Conservation (phyloP, 2,888 invertebrate species). For the Polia nebulosa region DNA sequence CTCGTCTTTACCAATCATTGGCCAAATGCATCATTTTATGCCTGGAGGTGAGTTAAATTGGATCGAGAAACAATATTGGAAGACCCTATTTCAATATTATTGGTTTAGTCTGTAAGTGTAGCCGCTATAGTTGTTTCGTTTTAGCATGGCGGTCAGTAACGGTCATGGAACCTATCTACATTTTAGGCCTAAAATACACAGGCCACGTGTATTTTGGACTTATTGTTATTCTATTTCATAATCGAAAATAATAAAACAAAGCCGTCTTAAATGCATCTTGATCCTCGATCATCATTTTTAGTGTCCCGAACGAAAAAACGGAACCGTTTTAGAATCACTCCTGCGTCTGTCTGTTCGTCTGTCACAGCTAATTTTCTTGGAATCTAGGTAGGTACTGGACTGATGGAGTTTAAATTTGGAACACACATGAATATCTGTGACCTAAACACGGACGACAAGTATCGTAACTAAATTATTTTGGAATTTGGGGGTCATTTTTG, state of each 20-base stretch:
- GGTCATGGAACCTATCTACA: not conserved
- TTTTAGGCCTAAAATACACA: no score
- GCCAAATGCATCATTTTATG: constrained; percentile 75
- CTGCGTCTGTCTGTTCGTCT: no score
- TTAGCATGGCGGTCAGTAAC: not conserved
- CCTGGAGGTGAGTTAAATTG: constrained; percentile 73
- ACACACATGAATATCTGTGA: no score
- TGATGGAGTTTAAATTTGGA: no score
- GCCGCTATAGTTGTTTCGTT: not conserved
- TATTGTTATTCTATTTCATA: not conserved
- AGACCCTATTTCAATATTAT: not conserved
- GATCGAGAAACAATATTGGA: not conserved
- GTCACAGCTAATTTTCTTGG: no score
- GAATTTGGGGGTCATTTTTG: no score
- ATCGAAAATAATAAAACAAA: not conserved
- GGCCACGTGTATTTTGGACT: no score
- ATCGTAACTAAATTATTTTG: no score
- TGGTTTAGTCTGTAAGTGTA: not conserved
- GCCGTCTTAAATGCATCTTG: not conserved
- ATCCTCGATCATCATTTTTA: not conserved
- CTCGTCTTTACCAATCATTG: constrained; percentile 81
- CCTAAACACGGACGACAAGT: no score
- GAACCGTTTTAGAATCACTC: no score
- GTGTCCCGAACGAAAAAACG: no score
- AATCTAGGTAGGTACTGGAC: no score